Percentiles rank a stretch among this genome's conserved stretches.
These are phyloP conservation scores for Calliopum simillimum DNA, from an alignment of 2,888 invertebrate species.

Conservation along the genomic window DNA sequence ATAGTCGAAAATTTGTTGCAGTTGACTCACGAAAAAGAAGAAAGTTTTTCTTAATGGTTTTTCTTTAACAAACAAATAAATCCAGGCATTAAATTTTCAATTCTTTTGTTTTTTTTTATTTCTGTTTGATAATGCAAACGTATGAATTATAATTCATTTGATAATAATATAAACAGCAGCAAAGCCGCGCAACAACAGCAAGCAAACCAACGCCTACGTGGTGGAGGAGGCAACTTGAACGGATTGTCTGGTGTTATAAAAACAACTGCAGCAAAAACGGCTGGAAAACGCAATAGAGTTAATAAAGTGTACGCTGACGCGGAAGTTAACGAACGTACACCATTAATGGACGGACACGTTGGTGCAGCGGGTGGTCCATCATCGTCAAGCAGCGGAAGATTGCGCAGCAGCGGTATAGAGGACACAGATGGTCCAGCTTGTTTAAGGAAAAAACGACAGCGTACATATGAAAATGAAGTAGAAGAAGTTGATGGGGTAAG, in stretches of 20 bases:
- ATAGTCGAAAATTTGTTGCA: too few species aligned
- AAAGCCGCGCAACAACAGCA: conserved; percentile 16
- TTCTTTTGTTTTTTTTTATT: conserved; percentile 4
- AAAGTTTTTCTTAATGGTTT: too few species aligned
- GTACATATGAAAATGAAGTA: conserved; percentile 63
- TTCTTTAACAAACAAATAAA: neutral
- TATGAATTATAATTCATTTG: conserved; percentile 34
- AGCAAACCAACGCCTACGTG: conserved; percentile 37
- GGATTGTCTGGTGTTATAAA: neutral
- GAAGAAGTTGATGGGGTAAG: conserved; percentile 70
- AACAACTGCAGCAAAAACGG: neutral
- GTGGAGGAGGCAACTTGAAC: conserved; percentile 26
- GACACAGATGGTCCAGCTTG: conserved; percentile 52
- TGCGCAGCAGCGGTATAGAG: conserved; percentile 43
- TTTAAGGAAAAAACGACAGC: conserved; percentile 54
- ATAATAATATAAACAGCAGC: conserved; percentile 14
- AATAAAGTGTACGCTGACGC: conserved; percentile 24
- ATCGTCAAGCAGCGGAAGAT: conserved; percentile 45
- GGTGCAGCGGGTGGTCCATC: conserved; percentile 48
- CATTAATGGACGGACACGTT: conserved; percentile 86
- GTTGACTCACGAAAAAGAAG: conserved; percentile 18
- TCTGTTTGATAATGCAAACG: conserved; percentile 15
- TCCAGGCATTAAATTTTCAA: neutral
- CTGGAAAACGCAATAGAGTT: neutral
- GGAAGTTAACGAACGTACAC: conserved; percentile 74